phyloP scores from a whole-genome alignment of 2,797 vertebrate genomes.

The Pachyuromys duprasi region DNA sequence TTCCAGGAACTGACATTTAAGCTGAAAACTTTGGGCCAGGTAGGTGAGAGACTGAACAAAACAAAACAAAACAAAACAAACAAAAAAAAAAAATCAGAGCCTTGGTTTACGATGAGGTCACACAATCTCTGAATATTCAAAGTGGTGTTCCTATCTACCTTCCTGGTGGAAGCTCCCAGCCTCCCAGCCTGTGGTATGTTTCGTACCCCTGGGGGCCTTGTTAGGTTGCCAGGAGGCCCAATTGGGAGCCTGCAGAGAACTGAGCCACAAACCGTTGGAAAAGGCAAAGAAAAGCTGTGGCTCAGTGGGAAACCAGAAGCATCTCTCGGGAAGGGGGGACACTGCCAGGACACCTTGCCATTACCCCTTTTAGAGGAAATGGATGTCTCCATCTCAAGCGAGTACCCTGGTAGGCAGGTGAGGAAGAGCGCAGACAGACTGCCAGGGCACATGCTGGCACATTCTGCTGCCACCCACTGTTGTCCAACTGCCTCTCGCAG shows the following conservation, averaged over 20 bases:
- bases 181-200: not conserved
- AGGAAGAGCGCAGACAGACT: not conserved
- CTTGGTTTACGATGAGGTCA: not conserved
- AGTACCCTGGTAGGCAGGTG: not conserved
- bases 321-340: not conserved
- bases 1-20: not conserved
- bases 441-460: not conserved
- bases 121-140: not conserved
- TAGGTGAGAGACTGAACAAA: not conserved
- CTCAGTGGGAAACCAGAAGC: not conserved
- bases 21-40: not conserved
- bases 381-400: not conserved
- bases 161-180: not conserved
- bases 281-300: not conserved
- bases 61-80: not conserved
- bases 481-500: not conserved
- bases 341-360: not conserved
- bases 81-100: not conserved
- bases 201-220: not conserved
- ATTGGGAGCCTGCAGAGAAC: not conserved
- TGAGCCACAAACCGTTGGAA: not conserved
- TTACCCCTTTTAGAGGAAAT: not conserved
- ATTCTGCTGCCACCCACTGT: not conserved
- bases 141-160: no score
- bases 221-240: not conserved